Evolutionary conservation across 2,113 vertebrate species (phyloP).

Genomic region (Oreotrochilus melanogaster): DNA sequence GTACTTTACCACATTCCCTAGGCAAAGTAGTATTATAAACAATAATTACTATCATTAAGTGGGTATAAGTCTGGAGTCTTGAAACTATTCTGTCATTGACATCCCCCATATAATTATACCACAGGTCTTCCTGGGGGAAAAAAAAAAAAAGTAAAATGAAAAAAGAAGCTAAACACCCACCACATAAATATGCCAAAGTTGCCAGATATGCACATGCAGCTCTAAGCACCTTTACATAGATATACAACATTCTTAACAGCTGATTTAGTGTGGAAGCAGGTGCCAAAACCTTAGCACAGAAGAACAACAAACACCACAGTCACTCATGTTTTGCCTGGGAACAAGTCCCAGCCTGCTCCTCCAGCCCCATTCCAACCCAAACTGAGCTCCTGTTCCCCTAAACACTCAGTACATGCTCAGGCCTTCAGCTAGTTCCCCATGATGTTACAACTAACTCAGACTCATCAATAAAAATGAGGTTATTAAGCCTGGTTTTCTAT

Average conservation of each 20-base stretch:
- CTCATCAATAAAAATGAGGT: background rate
- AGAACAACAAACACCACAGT: background rate
- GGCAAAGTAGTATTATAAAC: background rate
- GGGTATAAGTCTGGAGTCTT: background rate
- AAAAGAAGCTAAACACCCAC: background rate
- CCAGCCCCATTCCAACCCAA: background rate
- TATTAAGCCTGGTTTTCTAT: background rate
- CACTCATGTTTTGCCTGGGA: background rate
- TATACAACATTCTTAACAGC: background rate
- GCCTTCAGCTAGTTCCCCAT: background rate
- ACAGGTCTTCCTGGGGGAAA: background rate
- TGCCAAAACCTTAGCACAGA: background rate
- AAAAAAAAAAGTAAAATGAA: background rate
- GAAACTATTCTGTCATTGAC: background rate
- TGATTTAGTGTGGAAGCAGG: background rate
- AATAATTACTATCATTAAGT: background rate
- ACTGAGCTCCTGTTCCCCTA: background rate
- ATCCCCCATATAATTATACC: background rate
- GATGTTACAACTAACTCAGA: background rate
- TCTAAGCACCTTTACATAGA: background rate
- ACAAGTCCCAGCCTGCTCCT: background rate
- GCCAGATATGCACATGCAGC: background rate
- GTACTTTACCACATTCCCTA: background rate
- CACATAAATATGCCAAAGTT: background rate
- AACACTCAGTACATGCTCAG: background rate